phyloP scores from a whole-genome alignment of 2,113 vertebrate genomes.

The Oreochromis tanganicae region DNA sequence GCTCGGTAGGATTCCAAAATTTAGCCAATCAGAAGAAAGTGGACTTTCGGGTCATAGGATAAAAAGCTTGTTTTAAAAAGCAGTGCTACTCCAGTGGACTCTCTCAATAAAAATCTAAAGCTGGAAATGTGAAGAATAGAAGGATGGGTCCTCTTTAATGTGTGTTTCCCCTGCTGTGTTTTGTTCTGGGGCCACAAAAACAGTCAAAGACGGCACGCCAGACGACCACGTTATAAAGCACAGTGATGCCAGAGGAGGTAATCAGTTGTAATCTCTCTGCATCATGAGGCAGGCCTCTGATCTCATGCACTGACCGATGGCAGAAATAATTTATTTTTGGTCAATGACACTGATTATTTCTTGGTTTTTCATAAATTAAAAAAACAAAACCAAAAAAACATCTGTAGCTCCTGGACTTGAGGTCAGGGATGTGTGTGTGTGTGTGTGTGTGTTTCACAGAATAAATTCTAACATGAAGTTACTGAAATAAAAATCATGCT shows the following conservation, averaged over 20 bases:
- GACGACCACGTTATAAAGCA: neutral
- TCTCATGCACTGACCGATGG: neutral
- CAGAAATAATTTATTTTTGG: neutral
- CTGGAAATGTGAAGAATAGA: neutral
- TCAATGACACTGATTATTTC: neutral
- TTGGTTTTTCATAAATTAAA: neutral
- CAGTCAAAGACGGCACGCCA: neutral
- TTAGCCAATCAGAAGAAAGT: too few relatives aligned
- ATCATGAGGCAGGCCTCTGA: neutral
- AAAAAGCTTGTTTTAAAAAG: too few relatives aligned
- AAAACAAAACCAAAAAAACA: neutral
- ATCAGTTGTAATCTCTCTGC: neutral
- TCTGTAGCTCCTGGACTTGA: neutral
- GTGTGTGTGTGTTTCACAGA: neutral
- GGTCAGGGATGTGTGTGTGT: neutral
- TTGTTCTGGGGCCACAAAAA: neutral
- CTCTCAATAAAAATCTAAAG: neutral
- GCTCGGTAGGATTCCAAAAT: too few relatives aligned
- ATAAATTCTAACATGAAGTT: neutral
- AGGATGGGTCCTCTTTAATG: neutral
- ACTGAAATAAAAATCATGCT: neutral
- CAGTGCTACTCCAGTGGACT: neutral
- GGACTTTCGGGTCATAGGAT: too few relatives aligned
- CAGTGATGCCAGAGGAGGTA: neutral
- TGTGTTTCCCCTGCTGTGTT: neutral